Evolutionary conservation across 2,113 vertebrate genomes (phyloP).

Genomic region (Atractosteus spatula): DNA sequence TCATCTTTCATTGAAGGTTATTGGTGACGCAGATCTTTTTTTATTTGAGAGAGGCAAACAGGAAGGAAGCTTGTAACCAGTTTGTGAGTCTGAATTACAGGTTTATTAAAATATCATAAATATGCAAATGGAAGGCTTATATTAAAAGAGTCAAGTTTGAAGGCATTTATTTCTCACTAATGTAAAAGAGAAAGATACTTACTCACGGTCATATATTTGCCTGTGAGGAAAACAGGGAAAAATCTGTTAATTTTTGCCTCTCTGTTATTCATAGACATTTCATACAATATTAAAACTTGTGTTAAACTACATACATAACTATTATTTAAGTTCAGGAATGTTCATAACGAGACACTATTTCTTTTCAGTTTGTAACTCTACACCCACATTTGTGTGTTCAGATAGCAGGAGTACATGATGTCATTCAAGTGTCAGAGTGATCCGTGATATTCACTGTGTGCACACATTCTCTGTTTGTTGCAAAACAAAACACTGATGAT

Average conservation of each 20-base stretch:
- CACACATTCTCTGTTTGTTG: not conserved
- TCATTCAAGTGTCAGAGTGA: too few relatives aligned
- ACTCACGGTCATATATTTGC: conserved; percentile 89
- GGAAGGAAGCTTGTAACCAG: not conserved
- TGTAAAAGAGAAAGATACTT: conserved; percentile 61
- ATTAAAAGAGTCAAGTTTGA: too few relatives aligned
- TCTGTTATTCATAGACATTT: not conserved
- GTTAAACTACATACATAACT: not conserved
- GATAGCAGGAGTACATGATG: too few relatives aligned
- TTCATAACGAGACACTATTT: not conserved
- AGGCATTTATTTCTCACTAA: too few relatives aligned
- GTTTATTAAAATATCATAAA: not conserved
- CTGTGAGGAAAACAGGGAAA: conserved; percentile 65
- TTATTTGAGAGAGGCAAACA: not conserved
- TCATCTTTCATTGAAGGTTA: too few relatives aligned
- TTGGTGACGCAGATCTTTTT: too few relatives aligned
- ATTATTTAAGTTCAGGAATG: not conserved
- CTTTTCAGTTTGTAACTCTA: too few relatives aligned
- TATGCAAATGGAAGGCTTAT: not conserved
- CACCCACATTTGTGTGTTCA: too few relatives aligned
- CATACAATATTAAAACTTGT: not conserved
- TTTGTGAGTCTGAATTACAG: not conserved
- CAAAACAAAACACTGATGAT: not conserved
- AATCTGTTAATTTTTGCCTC: conserved; percentile 13
- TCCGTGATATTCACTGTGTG: too few relatives aligned